A percentile compares a stretch with the other conserved stretches of the same genome.
These are phyloP conservation scores for Chaenodraco wilsoni DNA, from an alignment of 2,797 vertebrate genomes.

Conservation along the genomic window DNA sequence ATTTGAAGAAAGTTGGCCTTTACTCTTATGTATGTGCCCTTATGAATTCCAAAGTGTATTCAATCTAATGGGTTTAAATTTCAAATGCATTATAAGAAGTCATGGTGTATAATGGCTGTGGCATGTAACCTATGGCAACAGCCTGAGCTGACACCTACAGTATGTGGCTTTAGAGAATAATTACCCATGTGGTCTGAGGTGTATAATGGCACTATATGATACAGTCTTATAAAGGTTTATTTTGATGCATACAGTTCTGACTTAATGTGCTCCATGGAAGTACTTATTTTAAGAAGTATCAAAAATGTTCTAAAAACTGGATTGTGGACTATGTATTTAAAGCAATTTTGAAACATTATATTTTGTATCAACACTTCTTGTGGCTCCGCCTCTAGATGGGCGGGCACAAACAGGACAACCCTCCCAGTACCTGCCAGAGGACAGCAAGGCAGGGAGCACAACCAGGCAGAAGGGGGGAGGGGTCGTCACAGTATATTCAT, in stretches of 20 bases:
- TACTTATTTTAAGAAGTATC: constrained; percentile 5
- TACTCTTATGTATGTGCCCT: constrained; percentile 30
- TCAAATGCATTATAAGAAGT: constrained; percentile 45
- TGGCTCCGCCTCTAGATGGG: no score
- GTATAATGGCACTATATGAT: constrained; percentile 6
- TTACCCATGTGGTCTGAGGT: constrained; percentile 17
- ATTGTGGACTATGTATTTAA: not conserved
- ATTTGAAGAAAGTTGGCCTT: constrained; percentile 65
- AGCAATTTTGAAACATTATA: not conserved
- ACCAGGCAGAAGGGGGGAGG: no score
- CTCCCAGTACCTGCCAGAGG: no score
- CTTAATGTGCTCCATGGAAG: not conserved
- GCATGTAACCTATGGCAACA: constrained; percentile 21
- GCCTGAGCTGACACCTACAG: constrained; percentile 24
- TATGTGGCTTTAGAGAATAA: constrained; percentile 22
- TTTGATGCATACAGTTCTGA: not conserved
- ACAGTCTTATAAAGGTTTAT: not conserved
- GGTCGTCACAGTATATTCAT: no score
- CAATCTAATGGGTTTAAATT: constrained; percentile 51
- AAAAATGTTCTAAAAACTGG: not conserved
- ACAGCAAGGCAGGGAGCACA: no score
- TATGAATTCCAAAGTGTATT: constrained; percentile 62
- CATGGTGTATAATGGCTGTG: constrained; percentile 30
- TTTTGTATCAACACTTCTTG: no score
- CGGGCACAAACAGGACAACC: no score